phyloP scores from a whole-genome alignment of 2,888 invertebrate species.

The Drosophila parthenogenetica region DNA sequence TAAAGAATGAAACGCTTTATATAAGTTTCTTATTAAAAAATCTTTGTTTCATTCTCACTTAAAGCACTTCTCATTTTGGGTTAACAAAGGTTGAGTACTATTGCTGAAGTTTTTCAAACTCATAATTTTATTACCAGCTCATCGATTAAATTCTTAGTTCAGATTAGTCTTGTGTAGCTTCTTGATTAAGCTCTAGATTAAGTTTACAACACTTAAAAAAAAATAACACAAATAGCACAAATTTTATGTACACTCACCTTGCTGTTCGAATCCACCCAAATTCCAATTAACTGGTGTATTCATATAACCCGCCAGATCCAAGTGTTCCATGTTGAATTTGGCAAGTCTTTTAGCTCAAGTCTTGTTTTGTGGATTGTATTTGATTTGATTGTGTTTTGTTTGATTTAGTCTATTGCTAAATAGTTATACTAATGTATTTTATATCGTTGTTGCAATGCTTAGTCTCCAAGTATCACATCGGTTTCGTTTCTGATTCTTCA shows the following conservation, averaged over 20 bases:
- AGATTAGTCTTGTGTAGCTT: neutral
- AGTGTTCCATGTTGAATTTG: constrained; percentile 81
- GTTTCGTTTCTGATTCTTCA: constrained; percentile 53
- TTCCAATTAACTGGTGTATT: constrained; percentile 80
- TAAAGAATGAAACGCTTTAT: too few relatives aligned
- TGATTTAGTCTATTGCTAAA: constrained; percentile 28
- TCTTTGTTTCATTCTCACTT: too few relatives aligned
- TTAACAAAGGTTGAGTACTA: too few relatives aligned
- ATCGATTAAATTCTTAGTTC: neutral
- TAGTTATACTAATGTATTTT: constrained; percentile 42
- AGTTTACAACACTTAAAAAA: too few relatives aligned
- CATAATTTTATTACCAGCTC: neutral
- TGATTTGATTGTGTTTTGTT: constrained; percentile 6
- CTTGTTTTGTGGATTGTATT: neutral
- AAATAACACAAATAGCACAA: neutral
- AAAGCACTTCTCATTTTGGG: too few relatives aligned
- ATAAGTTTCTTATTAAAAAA: too few relatives aligned
- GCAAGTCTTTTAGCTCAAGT: constrained; percentile 51
- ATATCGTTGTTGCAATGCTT: constrained; percentile 61
- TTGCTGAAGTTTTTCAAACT: neutral
- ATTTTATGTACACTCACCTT: constrained; percentile 73
- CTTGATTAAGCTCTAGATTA: too few relatives aligned
- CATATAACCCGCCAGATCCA: constrained; percentile 83
- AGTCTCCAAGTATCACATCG: constrained; percentile 69
- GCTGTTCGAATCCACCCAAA: constrained; percentile 83